Evolutionary conservation across 2,797 vertebrate genomes (phyloP), one percentile per base, ranked within the genome.

Genomic region (Pseudocheirus occidentalis): DNA sequence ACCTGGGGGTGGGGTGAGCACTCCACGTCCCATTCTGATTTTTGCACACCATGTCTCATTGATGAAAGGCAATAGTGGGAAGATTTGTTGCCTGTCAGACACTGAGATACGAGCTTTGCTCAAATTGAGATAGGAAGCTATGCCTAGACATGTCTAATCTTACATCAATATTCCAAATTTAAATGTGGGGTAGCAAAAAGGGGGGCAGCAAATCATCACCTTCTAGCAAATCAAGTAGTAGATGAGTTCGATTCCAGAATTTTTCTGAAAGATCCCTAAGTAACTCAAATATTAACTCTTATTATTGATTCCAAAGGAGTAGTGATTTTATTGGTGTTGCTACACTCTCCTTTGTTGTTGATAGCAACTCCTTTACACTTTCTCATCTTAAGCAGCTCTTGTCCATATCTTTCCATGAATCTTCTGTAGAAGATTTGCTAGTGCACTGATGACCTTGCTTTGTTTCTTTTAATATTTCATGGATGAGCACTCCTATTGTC

Each of bases 31-130:
- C 7, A 7, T 66, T 55, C 11, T 81, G 73, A 81, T 46, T 46
- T 66, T 91, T 12, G 29, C 7, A 73, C 91, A 73, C 66, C 54
- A 90, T 53, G 5, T 50, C 5, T 93, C 58, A 52, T 28, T 93
- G 73, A 57, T 73, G 7, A 27, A 52, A 53, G 27, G 34, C 1
- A 34, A 2, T 52, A 28, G 21, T 29, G n/a, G 87, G 87, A 50
- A 94, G 29, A 94, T 95, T 13, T 18, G 31, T 50, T 92, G 18
- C 81, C 94, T 90, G 6, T 91, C 91, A 94, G 90, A 57, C 29
- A 55, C 46, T 90, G 62, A 52, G 73, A 81, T 81, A 7, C 16
- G 27, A 56, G 13, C 55, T 52, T 91, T 92, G 40, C 24, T 34
- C 0, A 10, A 58, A 31, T 87, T 11, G 93, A 90, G 81, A 55